Evolutionary conservation across 2,113 vertebrate genomes (phyloP).

Genomic region (Trematomus loennbergii): DNA sequence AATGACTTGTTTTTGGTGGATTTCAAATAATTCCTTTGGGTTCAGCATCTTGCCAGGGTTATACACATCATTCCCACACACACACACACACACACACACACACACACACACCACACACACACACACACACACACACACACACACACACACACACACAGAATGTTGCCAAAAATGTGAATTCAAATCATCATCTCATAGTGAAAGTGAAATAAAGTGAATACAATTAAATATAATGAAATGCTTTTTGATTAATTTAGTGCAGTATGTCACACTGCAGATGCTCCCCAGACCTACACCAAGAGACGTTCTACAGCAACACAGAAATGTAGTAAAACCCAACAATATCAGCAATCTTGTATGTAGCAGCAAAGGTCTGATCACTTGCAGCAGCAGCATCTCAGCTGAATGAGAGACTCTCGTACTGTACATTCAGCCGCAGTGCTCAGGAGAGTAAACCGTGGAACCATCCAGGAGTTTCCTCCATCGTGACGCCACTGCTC

Average conservation of each 20-base stretch:
- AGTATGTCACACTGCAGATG: neutral
- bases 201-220: conserved; percentile 29
- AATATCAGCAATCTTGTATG: neutral
- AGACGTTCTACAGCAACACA: no score
- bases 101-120: neutral
- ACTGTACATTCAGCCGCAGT: neutral
- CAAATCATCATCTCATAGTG: conserved; percentile 28
- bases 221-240: conserved; percentile 14
- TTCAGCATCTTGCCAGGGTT: conserved; percentile 14
- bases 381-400: neutral
- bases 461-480: neutral
- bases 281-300: neutral
- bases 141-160: neutral
- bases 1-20: conserved; percentile 44
- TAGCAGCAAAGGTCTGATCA: neutral
- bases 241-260: conserved; percentile 19
- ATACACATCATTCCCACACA: neutral
- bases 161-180: neutral
- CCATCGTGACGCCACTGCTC: conserved; percentile 17
- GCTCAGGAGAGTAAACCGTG: neutral
- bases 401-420: neutral
- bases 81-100: neutral
- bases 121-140: neutral
- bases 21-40: conserved; percentile 45
- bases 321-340: neutral